Evolutionary conservation across 2,888 invertebrate genomes (phyloP), one percentile per base, ranked within the genome.

Genomic region (Epinotia brunnichana): DNA sequence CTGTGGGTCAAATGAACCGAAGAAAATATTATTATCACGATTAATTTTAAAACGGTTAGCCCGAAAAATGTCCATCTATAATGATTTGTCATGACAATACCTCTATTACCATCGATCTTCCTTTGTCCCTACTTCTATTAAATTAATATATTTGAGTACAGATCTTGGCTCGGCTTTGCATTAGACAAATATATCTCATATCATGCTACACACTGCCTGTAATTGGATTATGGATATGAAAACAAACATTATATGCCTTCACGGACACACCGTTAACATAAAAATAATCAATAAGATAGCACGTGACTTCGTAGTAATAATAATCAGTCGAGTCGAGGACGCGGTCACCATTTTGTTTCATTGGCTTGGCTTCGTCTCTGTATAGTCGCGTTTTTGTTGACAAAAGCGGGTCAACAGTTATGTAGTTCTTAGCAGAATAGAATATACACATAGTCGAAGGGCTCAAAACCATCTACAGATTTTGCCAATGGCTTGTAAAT

Each of bases 261-360:
- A 24, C 39, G 51, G 39, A 39, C 53, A 54, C 61, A 44, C 41
- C 59, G 44, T 48, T 59, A 60, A 41, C 60, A 48, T 54, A 67
- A 72, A 71, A 72, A 72, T 67, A 72, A 72, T 72, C 72, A 72
- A 72, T 72, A 72, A 68, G 13, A 19, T 59, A 70, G 48, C 72
- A 72, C 72, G 72, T 72, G 72, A 72, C 72, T 61, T 44, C n/a
- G 72, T 68, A 63, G 44, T 70, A 72, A 67, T 67, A 61, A 69
- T 70, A 56, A 69, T 54, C 29, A 35, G 13, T n/a, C 29, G 48
- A 35, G 13, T n/a, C 29, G 48, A 57, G 57, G 63, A 63, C 72
- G 72, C 72, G 67, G 72, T 72, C 72, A 72, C 72, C 72, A 72
- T 72, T 72, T 72, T 72, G 72, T 72, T 72, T 72, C 67, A 48